Percentiles rank a stretch among this genome's conserved stretches.
Evolutionary conservation across 2,888 invertebrate genomes (phyloP).

Genomic region (Strigamia crassipes): DNA sequence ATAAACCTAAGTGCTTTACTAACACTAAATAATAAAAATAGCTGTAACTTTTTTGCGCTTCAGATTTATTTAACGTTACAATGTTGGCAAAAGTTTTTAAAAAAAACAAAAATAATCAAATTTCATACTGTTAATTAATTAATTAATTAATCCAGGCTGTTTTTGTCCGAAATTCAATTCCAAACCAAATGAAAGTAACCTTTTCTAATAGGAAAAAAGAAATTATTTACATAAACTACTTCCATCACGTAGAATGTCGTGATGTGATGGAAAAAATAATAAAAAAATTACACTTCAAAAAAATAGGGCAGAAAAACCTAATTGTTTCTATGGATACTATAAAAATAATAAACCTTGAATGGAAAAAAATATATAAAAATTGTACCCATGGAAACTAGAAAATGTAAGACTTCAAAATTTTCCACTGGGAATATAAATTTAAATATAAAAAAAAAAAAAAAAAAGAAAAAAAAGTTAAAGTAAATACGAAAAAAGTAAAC

Average conservation of each 20-base stretch:
- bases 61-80: no score
- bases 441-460: no score
- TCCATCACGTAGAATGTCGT: background rate
- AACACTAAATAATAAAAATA: background rate
- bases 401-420: background rate
- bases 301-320: background rate
- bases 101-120: no score
- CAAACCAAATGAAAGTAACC: background rate
- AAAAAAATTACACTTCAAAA: background rate
- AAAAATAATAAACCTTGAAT: slow-evolving; percentile 36
- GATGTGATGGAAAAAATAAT: background rate
- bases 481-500: no score
- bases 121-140: no score
- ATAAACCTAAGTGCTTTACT: background rate
- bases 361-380: background rate
- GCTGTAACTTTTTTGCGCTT: background rate
- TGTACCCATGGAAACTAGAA: background rate
- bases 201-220: background rate
- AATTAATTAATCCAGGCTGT: no score
- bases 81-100: background rate
- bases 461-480: background rate
- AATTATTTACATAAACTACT: slow-evolving; percentile 3
- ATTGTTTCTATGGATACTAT: slow-evolving; percentile 31
- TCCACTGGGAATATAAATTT: background rate
- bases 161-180: background rate